Conservation (phyloP, 2,113 vertebrate genomes). For the Pollimyrus isidori region DNA sequence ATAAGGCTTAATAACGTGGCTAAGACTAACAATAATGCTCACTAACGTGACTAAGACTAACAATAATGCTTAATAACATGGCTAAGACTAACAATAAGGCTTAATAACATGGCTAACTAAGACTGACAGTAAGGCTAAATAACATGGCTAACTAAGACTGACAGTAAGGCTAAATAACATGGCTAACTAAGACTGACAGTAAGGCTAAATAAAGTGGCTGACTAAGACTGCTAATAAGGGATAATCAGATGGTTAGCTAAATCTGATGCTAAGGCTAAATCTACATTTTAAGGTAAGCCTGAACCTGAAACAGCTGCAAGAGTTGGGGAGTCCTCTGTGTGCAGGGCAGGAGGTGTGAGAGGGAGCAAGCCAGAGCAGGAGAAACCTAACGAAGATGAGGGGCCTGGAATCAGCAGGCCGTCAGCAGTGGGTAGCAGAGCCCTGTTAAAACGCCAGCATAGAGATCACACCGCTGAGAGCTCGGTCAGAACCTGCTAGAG, state of each 20-base stretch:
- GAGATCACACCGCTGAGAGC: slow-evolving; percentile 13
- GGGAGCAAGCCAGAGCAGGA: neutral
- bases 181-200: neutral
- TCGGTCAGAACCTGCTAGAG: neutral
- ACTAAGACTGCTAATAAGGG: neutral
- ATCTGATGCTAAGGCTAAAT: neutral
- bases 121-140: no score
- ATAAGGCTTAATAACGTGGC: neutral
- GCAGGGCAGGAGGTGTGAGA: neutral
- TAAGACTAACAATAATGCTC: no score
- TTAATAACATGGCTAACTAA: no score
- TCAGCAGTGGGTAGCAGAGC: slow-evolving; percentile 8
- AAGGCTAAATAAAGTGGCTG: neutral
- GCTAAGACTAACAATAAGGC: no score
- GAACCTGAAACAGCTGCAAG: neutral
- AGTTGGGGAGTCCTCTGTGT: neutral
- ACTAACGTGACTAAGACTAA: no score
- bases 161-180: neutral
- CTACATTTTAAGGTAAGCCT: neutral
- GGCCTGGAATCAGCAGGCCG: neutral
- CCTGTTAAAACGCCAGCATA: slow-evolving; percentile 23
- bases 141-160: no score
- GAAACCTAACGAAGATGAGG: neutral
- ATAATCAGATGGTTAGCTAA: neutral
- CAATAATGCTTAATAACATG: no score